Conservation (phyloP, 2,797 vertebrate genomes). For the Lycodopsis pacificus region DNA sequence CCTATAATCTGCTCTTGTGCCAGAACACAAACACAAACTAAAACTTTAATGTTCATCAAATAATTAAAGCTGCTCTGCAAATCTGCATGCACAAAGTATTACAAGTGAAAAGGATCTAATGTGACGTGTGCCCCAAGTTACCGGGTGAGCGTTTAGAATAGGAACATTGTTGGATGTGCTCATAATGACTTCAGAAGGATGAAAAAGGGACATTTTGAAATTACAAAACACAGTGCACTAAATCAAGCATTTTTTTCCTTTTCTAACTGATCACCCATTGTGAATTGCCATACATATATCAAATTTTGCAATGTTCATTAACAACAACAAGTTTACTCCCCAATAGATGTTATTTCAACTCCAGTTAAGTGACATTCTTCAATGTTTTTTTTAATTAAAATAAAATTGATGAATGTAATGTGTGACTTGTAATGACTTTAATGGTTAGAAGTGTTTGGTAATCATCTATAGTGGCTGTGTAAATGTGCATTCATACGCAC, state of each 20-base stretch:
- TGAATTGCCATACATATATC: background rate
- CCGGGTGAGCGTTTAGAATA: background rate
- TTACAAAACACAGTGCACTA: background rate
- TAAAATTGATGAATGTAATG: background rate
- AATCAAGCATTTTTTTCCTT: background rate
- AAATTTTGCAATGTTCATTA: background rate
- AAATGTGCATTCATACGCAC: slow-evolving; percentile 28
- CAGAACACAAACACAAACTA: background rate
- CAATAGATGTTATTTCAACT: no score
- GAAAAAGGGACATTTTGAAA: background rate
- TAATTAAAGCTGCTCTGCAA: background rate
- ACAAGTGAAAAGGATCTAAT: background rate
- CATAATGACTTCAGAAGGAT: background rate
- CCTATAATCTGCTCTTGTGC: background rate
- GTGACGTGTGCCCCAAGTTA: background rate
- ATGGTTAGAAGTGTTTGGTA: background rate
- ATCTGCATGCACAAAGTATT: background rate
- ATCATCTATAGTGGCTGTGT: slow-evolving; percentile 9
- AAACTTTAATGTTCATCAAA: background rate
- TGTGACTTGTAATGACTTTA: background rate
- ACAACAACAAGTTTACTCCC: background rate
- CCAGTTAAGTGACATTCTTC: no score
- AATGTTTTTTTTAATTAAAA: no score
- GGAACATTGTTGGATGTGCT: background rate
- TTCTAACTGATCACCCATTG: background rate